phyloP scores from a whole-genome alignment of 2,888 invertebrate species.

The Tetanocera ferruginea region DNA sequence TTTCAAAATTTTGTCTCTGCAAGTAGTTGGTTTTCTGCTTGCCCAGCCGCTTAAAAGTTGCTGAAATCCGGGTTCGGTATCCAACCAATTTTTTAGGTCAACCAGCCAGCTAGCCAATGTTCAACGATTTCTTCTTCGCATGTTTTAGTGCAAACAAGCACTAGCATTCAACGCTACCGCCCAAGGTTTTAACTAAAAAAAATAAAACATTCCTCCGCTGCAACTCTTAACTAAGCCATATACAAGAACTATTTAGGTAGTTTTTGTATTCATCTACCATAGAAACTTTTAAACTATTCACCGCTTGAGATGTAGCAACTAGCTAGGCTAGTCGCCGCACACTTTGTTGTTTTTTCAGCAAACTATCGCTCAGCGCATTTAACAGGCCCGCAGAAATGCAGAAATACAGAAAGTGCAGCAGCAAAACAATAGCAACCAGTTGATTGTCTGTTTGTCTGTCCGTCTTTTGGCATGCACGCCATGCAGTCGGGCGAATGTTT shows the following conservation, averaged over 20 bases:
- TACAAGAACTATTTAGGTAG: not conserved
- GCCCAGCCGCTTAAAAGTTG: conserved; percentile 63
- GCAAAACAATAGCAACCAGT: conserved; percentile 50
- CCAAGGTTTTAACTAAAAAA: not conserved
- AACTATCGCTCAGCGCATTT: conserved; percentile 64
- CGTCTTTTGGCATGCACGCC: conserved; percentile 43
- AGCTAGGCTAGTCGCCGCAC: conserved; percentile 47
- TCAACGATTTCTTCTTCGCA: conserved; percentile 9
- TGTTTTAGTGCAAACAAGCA: not conserved
- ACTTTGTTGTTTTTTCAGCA: conserved; percentile 62
- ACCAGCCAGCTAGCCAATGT: not conserved
- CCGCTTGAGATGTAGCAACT: conserved; percentile 20
- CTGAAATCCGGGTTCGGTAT: conserved; percentile 65
- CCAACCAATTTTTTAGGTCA: conserved; percentile 37
- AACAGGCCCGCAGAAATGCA: conserved; percentile 61
- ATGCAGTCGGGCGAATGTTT: conserved; percentile 3
- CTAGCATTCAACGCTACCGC: not conserved
- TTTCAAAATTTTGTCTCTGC: conserved; percentile 15
- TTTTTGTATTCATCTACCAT: not conserved
- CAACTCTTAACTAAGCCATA: not conserved
- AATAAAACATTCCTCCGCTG: not conserved
- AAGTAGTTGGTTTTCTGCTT: conserved; percentile 51
- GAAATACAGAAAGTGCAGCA: conserved; percentile 47
- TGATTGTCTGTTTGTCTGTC: conserved; percentile 51
- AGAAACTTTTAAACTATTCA: not conserved